Evolutionary conservation across 2,888 invertebrate species (phyloP), one percentile per base, ranked within the genome.

Genomic region (Glyphotaelius pellucidus): DNA sequence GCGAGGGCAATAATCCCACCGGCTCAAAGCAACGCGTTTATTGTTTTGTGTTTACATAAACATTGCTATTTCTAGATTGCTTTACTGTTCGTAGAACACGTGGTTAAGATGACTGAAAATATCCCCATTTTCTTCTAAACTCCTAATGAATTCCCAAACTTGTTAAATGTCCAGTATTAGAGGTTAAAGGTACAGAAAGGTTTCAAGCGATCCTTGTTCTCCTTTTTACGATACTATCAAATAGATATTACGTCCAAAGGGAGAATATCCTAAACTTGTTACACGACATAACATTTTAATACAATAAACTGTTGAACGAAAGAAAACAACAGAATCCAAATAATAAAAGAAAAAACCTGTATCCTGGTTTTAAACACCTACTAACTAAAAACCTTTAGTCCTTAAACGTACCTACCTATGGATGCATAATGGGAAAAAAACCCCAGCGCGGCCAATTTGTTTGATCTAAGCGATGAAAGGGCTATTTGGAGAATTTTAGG

Each of bases 401-500:
- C 52, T 67, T 67, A 19, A 35, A 86, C 47, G 32, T 35, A 35
- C 35, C 31, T 83, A n/a, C n/a, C n/a, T n/a, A n/a, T 19, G 19
- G 31, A 83, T 83, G 9, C 88, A 25, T 88, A 88, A 79, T 79
- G 88, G 88, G 35, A 87, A 85, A 88, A n/a, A 88, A 79, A 88
- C 79, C 88, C 79, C 67, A 9, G 31, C 3, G 79, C 79, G 88
- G 88, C 80, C 88, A 88, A 79, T 32, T 30, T 67, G 88, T 88
- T 88, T 88, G 88, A 88, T 88, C 88, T 30, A 30, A 79, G 35
- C 79, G 30, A 79, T 25, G 79, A 88, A 67, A 52, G 87, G 87
- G 47, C 12, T 87, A 87, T 87, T 52, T 87, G 87, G 35, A 52
- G 52, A 87, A 87, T 87, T 32, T 30, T 11, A 42, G 35, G 84